Evolutionary conservation across 1,140 invertebrate genomes (phyloP).

Genomic region (Drosophila kohkoa): DNA sequence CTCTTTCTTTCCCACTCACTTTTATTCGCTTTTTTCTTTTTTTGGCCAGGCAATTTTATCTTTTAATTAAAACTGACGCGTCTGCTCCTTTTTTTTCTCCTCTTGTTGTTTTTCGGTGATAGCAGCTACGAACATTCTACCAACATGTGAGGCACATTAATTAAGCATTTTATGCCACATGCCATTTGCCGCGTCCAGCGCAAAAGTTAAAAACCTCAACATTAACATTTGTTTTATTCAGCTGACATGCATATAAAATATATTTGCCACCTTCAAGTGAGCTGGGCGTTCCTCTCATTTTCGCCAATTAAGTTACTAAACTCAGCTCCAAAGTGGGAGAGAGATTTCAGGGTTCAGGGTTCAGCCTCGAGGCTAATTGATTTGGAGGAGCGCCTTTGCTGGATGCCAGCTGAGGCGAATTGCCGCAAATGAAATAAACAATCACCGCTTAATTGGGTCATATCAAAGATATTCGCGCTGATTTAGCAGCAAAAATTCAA

Average conservation of each 20-base stretch:
- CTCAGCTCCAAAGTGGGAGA: not conserved
- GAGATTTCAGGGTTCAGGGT: slow-evolving; percentile 37
- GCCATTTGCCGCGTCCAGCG: slow-evolving; percentile 37
- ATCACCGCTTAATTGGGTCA: slow-evolving; percentile 24
- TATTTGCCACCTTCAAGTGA: slow-evolving; percentile 30
- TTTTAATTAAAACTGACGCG: slow-evolving; percentile 80
- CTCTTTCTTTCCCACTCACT: slow-evolving; percentile 1
- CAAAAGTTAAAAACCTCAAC: slow-evolving; percentile 51
- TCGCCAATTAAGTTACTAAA: slow-evolving; percentile 65
- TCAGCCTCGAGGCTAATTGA: slow-evolving; percentile 75
- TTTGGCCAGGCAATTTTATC: slow-evolving; percentile 72
- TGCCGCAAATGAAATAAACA: slow-evolving; percentile 26
- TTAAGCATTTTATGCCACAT: slow-evolving; percentile 63
- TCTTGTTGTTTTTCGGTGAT: not conserved
- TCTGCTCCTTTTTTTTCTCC: slow-evolving; percentile 37
- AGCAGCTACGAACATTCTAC: not conserved
- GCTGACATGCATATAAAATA: slow-evolving; percentile 52
- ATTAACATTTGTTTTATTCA: slow-evolving; percentile 54
- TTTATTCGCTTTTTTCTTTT: slow-evolving; percentile 15
- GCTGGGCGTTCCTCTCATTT: slow-evolving; percentile 60
- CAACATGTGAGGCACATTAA: slow-evolving; percentile 58
- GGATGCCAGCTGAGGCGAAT: slow-evolving; percentile 30
- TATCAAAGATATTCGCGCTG: slow-evolving; percentile 26
- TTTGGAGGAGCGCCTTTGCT: slow-evolving; percentile 56
- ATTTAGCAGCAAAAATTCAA: slow-evolving; percentile 12